Percentiles rank a stretch among this genome's conserved stretches.
These are phyloP conservation scores for Blennius ocellaris DNA, from an alignment of 2,113 vertebrate species.

Conservation along the genomic window DNA sequence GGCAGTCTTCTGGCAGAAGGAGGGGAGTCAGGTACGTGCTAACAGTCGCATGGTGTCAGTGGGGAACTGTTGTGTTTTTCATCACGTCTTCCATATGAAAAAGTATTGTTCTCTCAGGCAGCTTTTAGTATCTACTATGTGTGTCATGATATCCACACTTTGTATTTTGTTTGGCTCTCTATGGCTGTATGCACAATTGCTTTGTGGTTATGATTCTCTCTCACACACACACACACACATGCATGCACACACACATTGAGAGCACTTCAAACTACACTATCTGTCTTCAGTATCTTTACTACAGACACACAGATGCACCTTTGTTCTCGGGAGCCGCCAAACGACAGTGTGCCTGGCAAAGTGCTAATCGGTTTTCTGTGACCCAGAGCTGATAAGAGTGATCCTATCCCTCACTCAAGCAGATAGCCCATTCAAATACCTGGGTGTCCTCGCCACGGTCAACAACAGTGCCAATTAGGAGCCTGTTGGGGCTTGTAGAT, in stretches of 20 bases:
- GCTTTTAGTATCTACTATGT: constrained; percentile 5
- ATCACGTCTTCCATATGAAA: background rate
- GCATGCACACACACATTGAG: constrained; percentile 5
- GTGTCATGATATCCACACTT: constrained; percentile 20
- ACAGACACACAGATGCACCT: constrained; percentile 62
- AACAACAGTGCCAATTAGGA: constrained; percentile 77
- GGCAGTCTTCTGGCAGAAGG: constrained; percentile 99
- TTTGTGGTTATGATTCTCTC: constrained; percentile 2
- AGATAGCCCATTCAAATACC: constrained; percentile 77
- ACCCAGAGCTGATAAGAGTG: constrained; percentile 75
- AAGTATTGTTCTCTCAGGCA: constrained; percentile 7
- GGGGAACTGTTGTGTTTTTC: background rate
- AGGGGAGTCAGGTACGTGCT: constrained; percentile 93
- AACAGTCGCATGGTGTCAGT: background rate
- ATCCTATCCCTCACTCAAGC: constrained; percentile 65
- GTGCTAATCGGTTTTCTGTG: constrained; percentile 71
- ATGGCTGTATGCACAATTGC: constrained; percentile 10
- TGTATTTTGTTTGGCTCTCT: constrained; percentile 30
- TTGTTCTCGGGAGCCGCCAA: constrained; percentile 66
- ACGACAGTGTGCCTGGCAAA: constrained; percentile 48
- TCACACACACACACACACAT: constrained; percentile 6
- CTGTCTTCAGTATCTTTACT: constrained; percentile 60
- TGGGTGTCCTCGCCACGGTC: constrained; percentile 63
- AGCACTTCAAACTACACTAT: constrained; percentile 53
- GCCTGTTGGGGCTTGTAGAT: constrained; percentile 75